phyloP scores from a whole-genome alignment of 1,140 invertebrate genomes.

The Magallana angulata region DNA sequence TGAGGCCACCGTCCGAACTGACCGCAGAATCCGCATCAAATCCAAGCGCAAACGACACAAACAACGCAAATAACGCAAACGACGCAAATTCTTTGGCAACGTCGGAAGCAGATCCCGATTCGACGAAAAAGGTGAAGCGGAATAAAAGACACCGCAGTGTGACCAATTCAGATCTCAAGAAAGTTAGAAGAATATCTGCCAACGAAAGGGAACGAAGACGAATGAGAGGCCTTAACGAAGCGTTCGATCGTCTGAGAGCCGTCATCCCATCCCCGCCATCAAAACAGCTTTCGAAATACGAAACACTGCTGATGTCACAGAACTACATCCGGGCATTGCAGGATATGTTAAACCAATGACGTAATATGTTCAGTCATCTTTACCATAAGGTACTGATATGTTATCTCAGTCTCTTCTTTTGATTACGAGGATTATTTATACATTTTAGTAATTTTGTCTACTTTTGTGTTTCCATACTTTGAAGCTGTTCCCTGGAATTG shows the following conservation, averaged over 20 bases:
- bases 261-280: not conserved
- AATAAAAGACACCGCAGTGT: not conserved
- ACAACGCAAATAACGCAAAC: not conserved
- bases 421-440: no score
- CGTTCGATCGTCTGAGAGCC: not conserved
- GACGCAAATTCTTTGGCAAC: not conserved
- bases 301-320: not conserved
- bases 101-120: not conserved
- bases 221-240: not conserved
- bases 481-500: not conserved
- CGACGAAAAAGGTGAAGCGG: not conserved
- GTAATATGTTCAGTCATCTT: no score
- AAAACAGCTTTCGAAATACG: slow-evolving; percentile 16
- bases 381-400: no score
- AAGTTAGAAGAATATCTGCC: not conserved
- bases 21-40: not conserved
- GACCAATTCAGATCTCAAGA: not conserved
- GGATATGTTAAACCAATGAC: not conserved
- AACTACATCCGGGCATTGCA: slow-evolving; percentile 18
- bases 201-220: not conserved
- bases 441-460: not conserved
- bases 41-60: not conserved
- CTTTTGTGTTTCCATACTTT: not conserved
- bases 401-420: no score
- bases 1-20: not conserved